These are phyloP conservation scores for Cyphomyrus plagiostoma DNA, from an alignment of 2,113 vertebrate species.

Conservation along the genomic window DNA sequence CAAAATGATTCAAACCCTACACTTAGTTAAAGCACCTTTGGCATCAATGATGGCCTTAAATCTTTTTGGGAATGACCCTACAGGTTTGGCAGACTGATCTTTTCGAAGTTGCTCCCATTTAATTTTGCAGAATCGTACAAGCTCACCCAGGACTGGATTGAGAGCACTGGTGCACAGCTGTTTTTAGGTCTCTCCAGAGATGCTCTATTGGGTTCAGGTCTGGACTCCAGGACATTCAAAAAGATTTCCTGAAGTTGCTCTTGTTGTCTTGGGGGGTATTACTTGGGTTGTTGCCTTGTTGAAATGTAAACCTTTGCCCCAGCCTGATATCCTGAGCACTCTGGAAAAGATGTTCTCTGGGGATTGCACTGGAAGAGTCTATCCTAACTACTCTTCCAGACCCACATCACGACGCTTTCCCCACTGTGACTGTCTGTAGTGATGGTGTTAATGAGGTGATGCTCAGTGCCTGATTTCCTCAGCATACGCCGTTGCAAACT, in stretches of 20 bases:
- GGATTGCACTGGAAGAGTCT: not conserved
- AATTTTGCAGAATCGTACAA: not conserved
- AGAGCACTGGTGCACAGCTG: not conserved
- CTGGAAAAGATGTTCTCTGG: not conserved
- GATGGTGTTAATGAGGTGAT: not conserved
- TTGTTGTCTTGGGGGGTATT: not conserved
- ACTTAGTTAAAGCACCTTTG: not conserved
- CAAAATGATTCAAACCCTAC: not conserved
- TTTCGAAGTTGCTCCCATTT: not conserved
- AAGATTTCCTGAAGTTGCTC: not conserved
- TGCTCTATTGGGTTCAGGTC: not conserved
- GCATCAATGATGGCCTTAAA: not conserved
- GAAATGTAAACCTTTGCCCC: not conserved
- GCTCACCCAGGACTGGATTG: not conserved
- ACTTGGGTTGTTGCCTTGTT: not conserved
- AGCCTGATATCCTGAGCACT: not conserved
- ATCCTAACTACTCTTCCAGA: not conserved
- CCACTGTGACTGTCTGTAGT: not conserved
- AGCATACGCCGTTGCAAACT: not conserved
- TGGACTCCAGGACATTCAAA: not conserved
- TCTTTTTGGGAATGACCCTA: not conserved
- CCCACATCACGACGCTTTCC: not conserved
- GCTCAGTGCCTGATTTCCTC: not conserved
- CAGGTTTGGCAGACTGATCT: not conserved
- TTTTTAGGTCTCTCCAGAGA: not conserved